These are phyloP conservation scores for Montifringilla adamsi DNA, from an alignment of 2,113 vertebrate genomes.

Conservation along the genomic window DNA sequence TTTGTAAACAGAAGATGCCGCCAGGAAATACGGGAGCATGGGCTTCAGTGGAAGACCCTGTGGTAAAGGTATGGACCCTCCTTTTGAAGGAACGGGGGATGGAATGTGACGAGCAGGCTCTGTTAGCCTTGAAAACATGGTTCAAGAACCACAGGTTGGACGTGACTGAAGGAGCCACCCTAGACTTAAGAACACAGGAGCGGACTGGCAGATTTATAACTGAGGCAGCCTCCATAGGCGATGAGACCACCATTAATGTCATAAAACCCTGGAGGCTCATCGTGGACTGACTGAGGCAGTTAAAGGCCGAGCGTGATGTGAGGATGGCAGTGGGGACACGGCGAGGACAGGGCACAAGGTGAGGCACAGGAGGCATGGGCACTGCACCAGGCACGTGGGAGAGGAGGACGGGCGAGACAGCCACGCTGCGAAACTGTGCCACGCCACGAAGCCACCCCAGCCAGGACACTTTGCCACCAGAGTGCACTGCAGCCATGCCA, in stretches of 20 bases:
- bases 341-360: not conserved
- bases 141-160: not conserved
- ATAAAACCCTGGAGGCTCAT: not conserved
- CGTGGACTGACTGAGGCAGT: no score
- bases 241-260: not conserved
- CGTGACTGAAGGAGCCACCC: not conserved
- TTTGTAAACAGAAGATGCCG: no score
- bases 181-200: not conserved
- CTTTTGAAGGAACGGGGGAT: no score
- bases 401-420: not conserved
- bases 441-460: rapidly evolving
- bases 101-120: not conserved
- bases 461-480: not conserved
- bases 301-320: not conserved
- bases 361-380: not conserved
- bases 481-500: not conserved
- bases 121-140: not conserved
- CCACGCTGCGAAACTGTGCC: rapidly evolving
- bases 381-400: not conserved
- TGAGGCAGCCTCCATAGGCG: not conserved
- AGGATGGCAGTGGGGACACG: not conserved
- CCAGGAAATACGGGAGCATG: no score
- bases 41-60: no score
- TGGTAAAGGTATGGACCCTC: no score
- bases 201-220: not conserved